These are phyloP conservation scores for Symphodus melops DNA, from an alignment of 2,113 vertebrate species.

Conservation along the genomic window DNA sequence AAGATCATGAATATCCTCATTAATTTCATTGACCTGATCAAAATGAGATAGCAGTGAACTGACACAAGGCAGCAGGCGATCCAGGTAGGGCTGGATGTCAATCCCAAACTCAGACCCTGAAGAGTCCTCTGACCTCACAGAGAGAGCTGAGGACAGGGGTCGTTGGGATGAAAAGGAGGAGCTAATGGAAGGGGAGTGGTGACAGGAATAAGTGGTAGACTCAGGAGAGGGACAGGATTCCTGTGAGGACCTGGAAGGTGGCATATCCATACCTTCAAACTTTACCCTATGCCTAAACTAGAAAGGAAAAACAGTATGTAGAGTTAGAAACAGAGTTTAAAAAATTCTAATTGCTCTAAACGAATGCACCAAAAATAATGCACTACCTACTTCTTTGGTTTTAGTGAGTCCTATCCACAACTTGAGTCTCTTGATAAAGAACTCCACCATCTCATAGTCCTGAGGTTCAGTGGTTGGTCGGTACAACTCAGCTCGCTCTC, in stretches of 20 bases:
- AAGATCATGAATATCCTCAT: slow-evolving; percentile 75
- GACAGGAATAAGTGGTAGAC: slow-evolving; percentile 29
- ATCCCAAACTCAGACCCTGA: slow-evolving; percentile 50
- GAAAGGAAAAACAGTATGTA: slow-evolving; percentile 4
- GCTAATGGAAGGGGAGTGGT: slow-evolving; percentile 28
- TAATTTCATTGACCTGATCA: slow-evolving; percentile 79
- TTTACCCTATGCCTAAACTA: slow-evolving; percentile 88
- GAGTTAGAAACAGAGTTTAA: neutral
- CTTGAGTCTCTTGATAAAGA: slow-evolving; percentile 86
- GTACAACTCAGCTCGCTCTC: slow-evolving; percentile 73
- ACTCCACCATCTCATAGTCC: slow-evolving; percentile 87
- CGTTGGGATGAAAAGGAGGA: slow-evolving; percentile 66
- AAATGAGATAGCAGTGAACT: slow-evolving; percentile 75
- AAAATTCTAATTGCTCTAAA: neutral
- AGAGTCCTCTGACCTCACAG: slow-evolving; percentile 72
- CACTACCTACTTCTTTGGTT: slow-evolving; percentile 79
- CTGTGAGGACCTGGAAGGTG: slow-evolving; percentile 78
- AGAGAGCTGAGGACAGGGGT: slow-evolving; percentile 67
- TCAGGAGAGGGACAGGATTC: slow-evolving; percentile 69
- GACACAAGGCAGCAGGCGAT: slow-evolving; percentile 77
- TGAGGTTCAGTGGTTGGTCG: slow-evolving; percentile 77
- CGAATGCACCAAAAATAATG: neutral
- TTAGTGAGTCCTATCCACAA: slow-evolving; percentile 87
- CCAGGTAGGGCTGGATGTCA: slow-evolving; percentile 69
- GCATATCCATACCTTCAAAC: slow-evolving; percentile 83